Evolutionary conservation across 2,888 invertebrate species (phyloP).

Genomic region (Cyaniris semiargus): DNA sequence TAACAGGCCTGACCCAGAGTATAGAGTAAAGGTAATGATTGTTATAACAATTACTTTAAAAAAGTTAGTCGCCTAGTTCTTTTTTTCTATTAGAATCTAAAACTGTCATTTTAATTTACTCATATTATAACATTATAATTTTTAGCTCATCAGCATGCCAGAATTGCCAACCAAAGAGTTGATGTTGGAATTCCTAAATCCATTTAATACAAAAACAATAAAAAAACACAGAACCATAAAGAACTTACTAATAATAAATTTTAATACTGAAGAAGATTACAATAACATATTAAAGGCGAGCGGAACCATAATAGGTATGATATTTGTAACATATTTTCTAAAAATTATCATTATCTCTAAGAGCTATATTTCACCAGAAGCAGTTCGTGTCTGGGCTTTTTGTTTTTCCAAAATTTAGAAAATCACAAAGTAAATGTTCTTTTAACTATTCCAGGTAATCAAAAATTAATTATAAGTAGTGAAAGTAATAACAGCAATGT

Average conservation of each 20-base stretch:
- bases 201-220: constrained; percentile 19
- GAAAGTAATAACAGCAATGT: background rate
- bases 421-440: background rate
- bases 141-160: constrained; percentile 26
- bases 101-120: background rate
- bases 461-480: background rate
- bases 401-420: background rate
- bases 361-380: background rate
- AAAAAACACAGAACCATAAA: constrained; percentile 31
- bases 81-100: too few relatives aligned
- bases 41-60: too few relatives aligned
- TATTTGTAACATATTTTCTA: background rate
- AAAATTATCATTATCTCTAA: background rate
- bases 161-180: constrained; percentile 2
- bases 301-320: constrained; percentile 19
- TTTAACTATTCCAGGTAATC: background rate
- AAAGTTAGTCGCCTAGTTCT: too few relatives aligned
- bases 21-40: constrained; percentile 10
- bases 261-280: constrained; percentile 20
- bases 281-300: constrained; percentile 21
- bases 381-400: too few relatives aligned
- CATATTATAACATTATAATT: background rate
- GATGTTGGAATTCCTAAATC: constrained; percentile 18
- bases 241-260: constrained; percentile 20
- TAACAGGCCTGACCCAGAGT: background rate